Conservation (phyloP, 53 echinoderm and acorn worm genomes). For the Temnopleurus reevesii region DNA sequence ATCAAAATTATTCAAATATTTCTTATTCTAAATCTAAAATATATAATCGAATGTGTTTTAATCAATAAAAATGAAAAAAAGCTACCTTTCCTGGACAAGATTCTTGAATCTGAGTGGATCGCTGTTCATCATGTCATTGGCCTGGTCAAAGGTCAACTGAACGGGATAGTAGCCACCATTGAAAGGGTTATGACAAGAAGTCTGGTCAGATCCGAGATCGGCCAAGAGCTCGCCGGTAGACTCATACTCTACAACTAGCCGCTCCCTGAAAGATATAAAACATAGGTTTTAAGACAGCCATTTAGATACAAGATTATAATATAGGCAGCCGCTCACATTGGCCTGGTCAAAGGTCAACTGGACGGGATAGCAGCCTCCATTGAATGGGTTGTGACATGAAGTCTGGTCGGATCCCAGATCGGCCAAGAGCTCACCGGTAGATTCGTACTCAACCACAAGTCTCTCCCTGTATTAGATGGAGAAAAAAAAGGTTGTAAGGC, state of each 20-base stretch:
- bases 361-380: constrained; percentile 95
- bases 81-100: constrained; percentile 89
- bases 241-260: constrained; percentile 76
- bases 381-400: constrained; percentile 96
- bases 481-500: no score
- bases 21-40: no score
- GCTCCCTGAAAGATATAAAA: constrained; percentile 71
- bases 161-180: constrained; percentile 98
- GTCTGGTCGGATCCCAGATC: constrained; percentile 98
- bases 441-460: constrained; percentile 75
- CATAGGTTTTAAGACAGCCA: no score
- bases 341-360: constrained; percentile 93
- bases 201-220: constrained; percentile 96
- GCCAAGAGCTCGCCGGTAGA: constrained; percentile 89
- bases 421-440: constrained; percentile 87
- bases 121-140: constrained; percentile 79
- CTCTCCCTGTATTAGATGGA: constrained; percentile 76
- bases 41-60: no score
- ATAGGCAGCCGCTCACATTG: no score
- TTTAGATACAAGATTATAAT: no score
- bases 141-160: constrained; percentile 89
- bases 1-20: no score
- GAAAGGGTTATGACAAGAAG: constrained; percentile 96
- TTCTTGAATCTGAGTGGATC: constrained; percentile 80
- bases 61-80: background rate